Percentiles rank a stretch among this genome's conserved stretches.
Conservation (phyloP, 1,140 invertebrate genomes). For the Drosophila cardini region DNA sequence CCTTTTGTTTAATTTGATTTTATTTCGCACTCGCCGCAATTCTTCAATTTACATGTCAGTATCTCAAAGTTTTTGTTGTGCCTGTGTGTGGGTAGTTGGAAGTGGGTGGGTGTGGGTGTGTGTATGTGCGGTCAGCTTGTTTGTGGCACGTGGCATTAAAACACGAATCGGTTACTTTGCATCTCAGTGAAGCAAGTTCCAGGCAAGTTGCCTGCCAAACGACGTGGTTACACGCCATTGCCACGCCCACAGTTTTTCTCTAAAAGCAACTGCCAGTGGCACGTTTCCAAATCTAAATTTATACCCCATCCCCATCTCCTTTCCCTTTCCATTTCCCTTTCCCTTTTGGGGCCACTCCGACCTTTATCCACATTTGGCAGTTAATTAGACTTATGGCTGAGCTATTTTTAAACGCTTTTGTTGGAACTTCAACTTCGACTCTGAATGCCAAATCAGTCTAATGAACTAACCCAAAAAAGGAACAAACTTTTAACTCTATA, state of each 20-base stretch:
- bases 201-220: constrained; percentile 25
- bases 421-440: constrained; percentile 13
- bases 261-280: not conserved
- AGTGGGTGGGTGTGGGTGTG: constrained; percentile 22
- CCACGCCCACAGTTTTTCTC: constrained; percentile 1
- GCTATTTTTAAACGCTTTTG: constrained; percentile 51
- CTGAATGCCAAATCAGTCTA: constrained; percentile 31
- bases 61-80: constrained; percentile 19
- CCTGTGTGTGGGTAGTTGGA: constrained; percentile 12
- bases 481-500: constrained; percentile 6
- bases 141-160: constrained; percentile 43
- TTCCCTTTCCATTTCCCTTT: no score
- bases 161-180: constrained; percentile 4
- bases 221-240: constrained; percentile 49
- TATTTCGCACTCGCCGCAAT: constrained; percentile 42
- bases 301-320: no score
- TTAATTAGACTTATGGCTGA: constrained; percentile 54
- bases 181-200: not conserved
- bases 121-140: constrained; percentile 42
- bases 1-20: constrained; percentile 53
- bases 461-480: constrained; percentile 37
- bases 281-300: not conserved
- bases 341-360: not conserved
- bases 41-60: constrained; percentile 47
- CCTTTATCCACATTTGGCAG: constrained; percentile 22